Base-by-base conservation (phyloP, 2,113 vertebrate genomes). In the Hippocampus barbouri region DNA sequence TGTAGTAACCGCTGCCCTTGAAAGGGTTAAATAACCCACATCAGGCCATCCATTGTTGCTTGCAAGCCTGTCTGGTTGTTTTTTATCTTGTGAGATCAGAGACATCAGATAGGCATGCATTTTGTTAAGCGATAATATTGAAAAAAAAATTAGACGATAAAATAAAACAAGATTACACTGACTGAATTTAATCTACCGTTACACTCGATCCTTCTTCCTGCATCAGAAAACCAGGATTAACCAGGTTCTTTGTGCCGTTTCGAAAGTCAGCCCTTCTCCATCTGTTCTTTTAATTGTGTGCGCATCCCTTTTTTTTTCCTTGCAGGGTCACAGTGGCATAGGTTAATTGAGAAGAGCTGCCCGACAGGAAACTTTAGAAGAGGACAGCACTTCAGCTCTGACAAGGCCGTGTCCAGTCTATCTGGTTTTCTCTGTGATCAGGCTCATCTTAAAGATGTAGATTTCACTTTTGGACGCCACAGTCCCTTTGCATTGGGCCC, bases 221-320 rank as follows among this genome's bases (percentile, higher is more conserved):
- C 30, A 75, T 77, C 76, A 83, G 75, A 83, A 82, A 81, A 69
- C 69, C 41, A 53, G 83, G 88, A 87, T 87, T 85, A 87, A 74
- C 60, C 5, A 66, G 78, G 84, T 83, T 84, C 83, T 79, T 79
- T 84, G 74, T 87, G 80, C 74, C 27, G 69, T 77, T 85, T 85
- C 27, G 20, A 83, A 87, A 83, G 82, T 82, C 85, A 79, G 25
- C 54, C 71, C 59, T 72, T 75, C 71, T 63, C 43, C 14, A 75
- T 87, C 80, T 83, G 69, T 72, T 84, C 77, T 71, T 79, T 81
- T 78, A 70, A 81, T 83, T 84, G 79, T 78, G 68, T 38, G 53
- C 12, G 8, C 14, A 41, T 71, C 40, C 49, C 30, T 49, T 54
- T 15, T 45, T 76, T 49, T 56, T 45, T 45, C 71, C 51, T 74